These are phyloP conservation scores for Melieria crassipennis DNA, from an alignment of 2,888 invertebrate species.

Conservation along the genomic window DNA sequence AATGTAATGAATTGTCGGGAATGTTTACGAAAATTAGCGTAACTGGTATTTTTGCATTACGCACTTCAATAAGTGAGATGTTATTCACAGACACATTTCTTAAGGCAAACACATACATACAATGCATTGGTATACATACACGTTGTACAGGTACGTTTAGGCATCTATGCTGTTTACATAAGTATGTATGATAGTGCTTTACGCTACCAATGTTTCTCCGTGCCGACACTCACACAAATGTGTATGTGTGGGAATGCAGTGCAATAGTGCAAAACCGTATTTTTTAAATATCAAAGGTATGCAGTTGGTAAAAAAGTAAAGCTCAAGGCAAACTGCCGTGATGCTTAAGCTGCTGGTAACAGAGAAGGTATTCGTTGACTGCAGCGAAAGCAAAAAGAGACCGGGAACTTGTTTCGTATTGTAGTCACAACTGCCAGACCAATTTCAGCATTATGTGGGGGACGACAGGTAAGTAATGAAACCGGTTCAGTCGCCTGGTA, in stretches of 20 bases:
- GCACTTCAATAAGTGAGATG: no score
- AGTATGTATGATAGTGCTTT: not conserved
- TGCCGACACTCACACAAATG: no score
- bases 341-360: constrained; percentile 19
- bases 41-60: no score
- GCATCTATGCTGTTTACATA: not conserved
- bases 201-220: no score
- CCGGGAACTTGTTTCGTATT: constrained; percentile 30
- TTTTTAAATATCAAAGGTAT: not conserved
- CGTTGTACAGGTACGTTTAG: not conserved
- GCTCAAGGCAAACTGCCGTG: constrained; percentile 35
- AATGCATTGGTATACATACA: not conserved
- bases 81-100: no score
- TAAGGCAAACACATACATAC: not conserved
- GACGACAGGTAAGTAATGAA: no score
- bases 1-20: no score
- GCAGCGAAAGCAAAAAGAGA: constrained; percentile 32
- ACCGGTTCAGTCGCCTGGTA: not conserved
- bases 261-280: no score
- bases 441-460: no score
- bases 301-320: constrained; percentile 25
- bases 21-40: no score
- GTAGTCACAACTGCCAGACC: no score
- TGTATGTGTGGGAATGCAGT: no score
- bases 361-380: not conserved